Conservation (phyloP, 2,113 vertebrate genomes). For the Podarcis raffonei region DNA sequence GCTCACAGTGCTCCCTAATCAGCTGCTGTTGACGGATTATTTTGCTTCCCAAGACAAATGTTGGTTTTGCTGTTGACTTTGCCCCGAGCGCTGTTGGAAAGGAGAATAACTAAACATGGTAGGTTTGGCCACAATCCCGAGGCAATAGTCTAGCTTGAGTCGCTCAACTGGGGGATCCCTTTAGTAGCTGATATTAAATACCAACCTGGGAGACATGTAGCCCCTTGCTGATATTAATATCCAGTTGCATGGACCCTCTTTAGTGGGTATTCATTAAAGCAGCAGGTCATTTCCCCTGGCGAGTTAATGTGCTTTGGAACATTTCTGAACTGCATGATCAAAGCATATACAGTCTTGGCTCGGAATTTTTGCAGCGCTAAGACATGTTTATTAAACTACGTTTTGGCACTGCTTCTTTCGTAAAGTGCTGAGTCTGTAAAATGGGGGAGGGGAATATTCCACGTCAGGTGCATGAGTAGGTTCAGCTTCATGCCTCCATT, state of each 20-base stretch:
- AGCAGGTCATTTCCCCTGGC: conserved; percentile 44
- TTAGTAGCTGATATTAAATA: conserved; percentile 56
- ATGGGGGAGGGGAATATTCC: background rate
- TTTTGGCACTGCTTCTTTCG: conserved; percentile 15
- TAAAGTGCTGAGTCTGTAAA: background rate
- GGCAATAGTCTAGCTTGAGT: conserved; percentile 46
- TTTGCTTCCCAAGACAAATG: conserved; percentile 25
- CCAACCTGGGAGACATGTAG: conserved; percentile 46
- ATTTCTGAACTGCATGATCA: conserved; percentile 4
- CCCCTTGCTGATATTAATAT: conserved; percentile 52
- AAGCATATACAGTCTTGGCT: background rate
- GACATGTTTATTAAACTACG: background rate
- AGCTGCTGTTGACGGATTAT: background rate
- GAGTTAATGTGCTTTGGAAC: conserved; percentile 48
- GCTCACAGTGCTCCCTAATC: background rate
- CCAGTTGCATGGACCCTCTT: conserved; percentile 11
- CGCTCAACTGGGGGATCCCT: conserved; percentile 41
- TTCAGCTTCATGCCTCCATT: background rate
- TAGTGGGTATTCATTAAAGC: conserved; percentile 57
- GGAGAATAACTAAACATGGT: conserved; percentile 12
- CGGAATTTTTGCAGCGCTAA: conserved; percentile 35
- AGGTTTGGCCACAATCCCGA: conserved; percentile 39
- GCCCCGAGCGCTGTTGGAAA: conserved; percentile 11
- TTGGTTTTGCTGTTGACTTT: conserved; percentile 19
- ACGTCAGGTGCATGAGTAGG: background rate